phyloP scores from a whole-genome alignment of 2,113 vertebrate species.

The Rousettus leschenaultii region DNA sequence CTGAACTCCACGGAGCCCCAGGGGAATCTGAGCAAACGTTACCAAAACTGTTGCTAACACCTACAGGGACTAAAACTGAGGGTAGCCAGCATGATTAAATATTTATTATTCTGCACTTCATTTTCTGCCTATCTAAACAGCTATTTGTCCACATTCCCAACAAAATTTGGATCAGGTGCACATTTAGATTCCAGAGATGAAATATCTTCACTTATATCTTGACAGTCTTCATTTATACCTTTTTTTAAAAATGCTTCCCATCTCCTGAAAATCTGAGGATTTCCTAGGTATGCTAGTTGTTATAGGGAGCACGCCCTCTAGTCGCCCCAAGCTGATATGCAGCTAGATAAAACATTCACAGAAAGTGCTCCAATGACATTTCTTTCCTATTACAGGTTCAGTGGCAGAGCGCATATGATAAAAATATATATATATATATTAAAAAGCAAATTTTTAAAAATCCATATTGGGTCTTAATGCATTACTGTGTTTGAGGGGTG shows the following conservation, averaged over 20 bases:
- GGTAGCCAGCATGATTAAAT: too few relatives aligned
- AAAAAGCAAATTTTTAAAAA: neutral
- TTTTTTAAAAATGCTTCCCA: neutral
- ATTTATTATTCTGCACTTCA: neutral
- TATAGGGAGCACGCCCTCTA: neutral
- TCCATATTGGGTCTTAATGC: neutral
- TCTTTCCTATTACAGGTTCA: neutral
- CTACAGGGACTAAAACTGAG: too few relatives aligned
- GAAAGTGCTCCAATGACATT: neutral
- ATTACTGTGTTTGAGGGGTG: neutral
- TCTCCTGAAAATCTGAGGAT: neutral
- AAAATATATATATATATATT: neutral
- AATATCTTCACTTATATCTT: neutral
- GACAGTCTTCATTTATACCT: neutral
- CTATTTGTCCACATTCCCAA: neutral
- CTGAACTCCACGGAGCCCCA: too few relatives aligned
- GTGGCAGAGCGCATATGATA: neutral
- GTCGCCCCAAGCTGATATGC: neutral
- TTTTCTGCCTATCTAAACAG: neutral
- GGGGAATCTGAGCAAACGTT: too few relatives aligned
- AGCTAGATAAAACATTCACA: neutral
- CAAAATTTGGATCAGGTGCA: neutral
- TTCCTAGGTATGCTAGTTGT: neutral
- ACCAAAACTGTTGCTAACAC: too few relatives aligned
- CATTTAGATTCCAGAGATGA: neutral